Base-by-base conservation (phyloP, 2,797 vertebrate genomes). In the Macrochelys suwanniensis region DNA sequence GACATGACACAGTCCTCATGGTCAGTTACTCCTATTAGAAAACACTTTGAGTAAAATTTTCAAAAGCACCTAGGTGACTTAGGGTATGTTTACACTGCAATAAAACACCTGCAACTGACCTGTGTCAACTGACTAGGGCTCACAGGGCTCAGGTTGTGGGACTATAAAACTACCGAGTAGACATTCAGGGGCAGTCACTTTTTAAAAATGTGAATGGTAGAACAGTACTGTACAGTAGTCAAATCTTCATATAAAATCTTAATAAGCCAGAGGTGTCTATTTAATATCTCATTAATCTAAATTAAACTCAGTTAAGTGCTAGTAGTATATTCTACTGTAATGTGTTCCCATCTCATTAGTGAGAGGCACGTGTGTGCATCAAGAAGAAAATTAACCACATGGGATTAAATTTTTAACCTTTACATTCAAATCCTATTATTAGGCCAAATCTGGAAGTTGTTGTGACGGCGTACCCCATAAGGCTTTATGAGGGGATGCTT, bases 221-320 rank as follows among this genome's bases (percentile, higher is more conserved):
- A 96, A 97, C 95, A 92, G 76, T 94, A 61, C 83, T 92, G 96
- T 96, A 80, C 88, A 94, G 93, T 91, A 78, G 61, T 96, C 93
- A 96, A 94, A 94, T 82, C 88, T 96, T 96, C 97, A 97, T 97
- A 96, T 96, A 97, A 97, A 95, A 96, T 89, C 93, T 97, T 97
- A 97, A 97, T 86, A 97, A 94, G 88, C 84, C 97, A 96, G 94
- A 96, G 87, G 84, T 94, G 94, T 94, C 97, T 96, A 97, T 97
- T 96, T 87, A 92, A 89, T 91, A 92, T 89, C 95, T 85, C 95
- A 93, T 92, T 97, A 84, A 95, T 97, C 93, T 96, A 98, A 97
- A 97, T 97, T 97, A 97, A 96, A 97, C 96, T 95, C n/a, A 76
- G n/a, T 88, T 87, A 87, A 94, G 84, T 97, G 80, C 90, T 94